phyloP scores from a whole-genome alignment of 2,113 vertebrate genomes.

The Lophius piscatorius region DNA sequence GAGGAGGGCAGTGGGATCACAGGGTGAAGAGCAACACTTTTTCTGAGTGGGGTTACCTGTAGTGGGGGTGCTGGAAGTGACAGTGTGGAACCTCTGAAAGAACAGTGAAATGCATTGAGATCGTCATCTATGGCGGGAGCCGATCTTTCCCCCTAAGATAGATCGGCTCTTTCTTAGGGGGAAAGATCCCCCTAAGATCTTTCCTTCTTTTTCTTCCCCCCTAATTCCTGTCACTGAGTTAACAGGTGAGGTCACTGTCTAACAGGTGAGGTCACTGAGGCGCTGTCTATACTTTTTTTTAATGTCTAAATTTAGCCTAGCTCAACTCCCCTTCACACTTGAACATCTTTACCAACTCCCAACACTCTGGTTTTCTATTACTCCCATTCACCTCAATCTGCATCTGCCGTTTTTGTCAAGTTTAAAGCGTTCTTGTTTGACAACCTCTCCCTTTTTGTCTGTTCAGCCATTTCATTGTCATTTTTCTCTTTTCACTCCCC shows the following conservation, averaged over 20 bases:
- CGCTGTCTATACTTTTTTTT: conserved; percentile 23
- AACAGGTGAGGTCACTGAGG: no score
- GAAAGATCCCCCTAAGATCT: no score
- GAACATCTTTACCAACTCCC: conserved; percentile 44
- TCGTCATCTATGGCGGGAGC: conserved; percentile 54
- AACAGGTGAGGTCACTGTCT: no score
- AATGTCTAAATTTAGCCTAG: conserved; percentile 48
- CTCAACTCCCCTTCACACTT: conserved; percentile 44
- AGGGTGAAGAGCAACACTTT: conserved; percentile 52
- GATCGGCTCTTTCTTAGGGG: no score
- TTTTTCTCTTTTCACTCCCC: neutral
- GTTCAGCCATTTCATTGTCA: no score
- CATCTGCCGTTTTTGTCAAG: conserved; percentile 8
- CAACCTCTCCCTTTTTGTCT: conserved; percentile 18
- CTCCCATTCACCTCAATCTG: conserved; percentile 30
- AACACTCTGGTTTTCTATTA: conserved; percentile 41
- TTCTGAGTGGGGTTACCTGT: conserved; percentile 80
- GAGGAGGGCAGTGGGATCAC: conserved; percentile 47
- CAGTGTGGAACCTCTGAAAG: conserved; percentile 83
- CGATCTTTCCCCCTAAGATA: conserved; percentile 27
- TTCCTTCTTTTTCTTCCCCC: neutral
- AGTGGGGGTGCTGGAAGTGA: conserved; percentile 82
- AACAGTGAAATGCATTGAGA: conserved; percentile 82
- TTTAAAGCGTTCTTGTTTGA: conserved; percentile 1
- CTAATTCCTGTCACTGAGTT: conserved; percentile 24